Conservation (phyloP, 92 coral and sea anemone genomes). For the Diadumene lineata region DNA sequence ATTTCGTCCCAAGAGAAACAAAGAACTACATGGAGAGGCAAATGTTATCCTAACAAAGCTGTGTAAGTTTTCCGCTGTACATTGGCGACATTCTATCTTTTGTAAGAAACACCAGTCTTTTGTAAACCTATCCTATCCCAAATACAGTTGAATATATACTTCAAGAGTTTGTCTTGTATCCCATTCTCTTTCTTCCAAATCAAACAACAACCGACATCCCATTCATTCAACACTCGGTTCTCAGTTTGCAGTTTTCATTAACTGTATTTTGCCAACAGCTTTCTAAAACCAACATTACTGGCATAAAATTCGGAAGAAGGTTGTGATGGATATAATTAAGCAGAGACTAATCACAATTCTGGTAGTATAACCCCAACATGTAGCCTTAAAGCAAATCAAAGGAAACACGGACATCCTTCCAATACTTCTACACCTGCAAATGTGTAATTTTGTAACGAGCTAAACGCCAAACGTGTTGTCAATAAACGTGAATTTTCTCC, state of each 20-base stretch:
- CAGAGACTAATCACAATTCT: constrained; percentile 16
- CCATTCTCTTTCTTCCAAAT: constrained; percentile 6
- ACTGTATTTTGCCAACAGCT: background rate
- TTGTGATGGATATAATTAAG: constrained; percentile 15
- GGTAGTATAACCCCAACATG: constrained; percentile 9
- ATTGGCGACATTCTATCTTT: constrained; percentile 21
- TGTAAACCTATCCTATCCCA: constrained; percentile 16
- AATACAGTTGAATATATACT: constrained; percentile 20
- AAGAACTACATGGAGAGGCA: background rate
- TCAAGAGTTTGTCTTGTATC: constrained; percentile 16
- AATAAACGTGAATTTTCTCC: background rate
- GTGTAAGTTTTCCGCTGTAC: constrained; percentile 10
- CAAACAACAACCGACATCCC: background rate
- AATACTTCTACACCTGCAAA: constrained; percentile 14
- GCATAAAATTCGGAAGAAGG: background rate
- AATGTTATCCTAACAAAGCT: constrained; percentile 49
- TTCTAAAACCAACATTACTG: constrained; percentile 12
- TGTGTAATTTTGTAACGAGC: constrained; percentile 21
- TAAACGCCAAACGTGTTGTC: constrained; percentile 8
- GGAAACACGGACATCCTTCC: constrained; percentile 36
- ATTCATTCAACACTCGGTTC: background rate
- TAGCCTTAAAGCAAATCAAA: constrained; percentile 25
- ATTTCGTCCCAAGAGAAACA: constrained; percentile 16
- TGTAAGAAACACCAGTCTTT: constrained; percentile 15
- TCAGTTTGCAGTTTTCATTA: constrained; percentile 1